Percentiles rank a stretch among this genome's conserved stretches.
Conservation (phyloP, 1,140 invertebrate genomes). For the Dreissena rostriformis region DNA sequence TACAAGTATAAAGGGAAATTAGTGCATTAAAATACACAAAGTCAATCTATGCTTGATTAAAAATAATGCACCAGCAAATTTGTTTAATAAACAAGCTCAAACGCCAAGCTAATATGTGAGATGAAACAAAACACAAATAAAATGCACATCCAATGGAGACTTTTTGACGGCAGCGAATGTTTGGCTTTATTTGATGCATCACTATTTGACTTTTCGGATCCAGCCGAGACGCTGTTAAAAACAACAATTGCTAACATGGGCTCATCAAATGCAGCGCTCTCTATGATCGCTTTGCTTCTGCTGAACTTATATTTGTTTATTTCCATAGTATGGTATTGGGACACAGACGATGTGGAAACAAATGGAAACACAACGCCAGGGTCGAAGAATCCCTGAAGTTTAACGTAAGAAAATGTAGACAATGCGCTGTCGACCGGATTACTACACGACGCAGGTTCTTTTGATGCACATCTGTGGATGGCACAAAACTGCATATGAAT, state of each 20-base stretch:
- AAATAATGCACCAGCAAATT: too few species aligned
- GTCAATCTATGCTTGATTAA: too few species aligned
- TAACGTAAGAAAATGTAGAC: slow-evolving; percentile 40
- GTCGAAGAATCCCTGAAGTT: slow-evolving; percentile 35
- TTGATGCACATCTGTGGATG: slow-evolving; percentile 10
- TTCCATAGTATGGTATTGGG: slow-evolving; percentile 20
- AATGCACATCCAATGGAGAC: too few species aligned
- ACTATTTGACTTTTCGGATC: neutral
- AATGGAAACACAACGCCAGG: slow-evolving; percentile 28
- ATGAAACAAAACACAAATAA: too few species aligned
- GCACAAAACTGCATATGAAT: slow-evolving; percentile 50
- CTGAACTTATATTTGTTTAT: slow-evolving; percentile 44
- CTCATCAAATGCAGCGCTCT: slow-evolving; percentile 28
- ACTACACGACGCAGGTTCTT: slow-evolving; percentile 8
- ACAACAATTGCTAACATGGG: slow-evolving; percentile 43
- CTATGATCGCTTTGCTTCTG: slow-evolving; percentile 31
- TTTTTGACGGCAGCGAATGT: too few species aligned
- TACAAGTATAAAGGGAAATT: too few species aligned
- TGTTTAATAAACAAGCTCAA: too few species aligned
- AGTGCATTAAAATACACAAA: too few species aligned
- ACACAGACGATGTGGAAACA: neutral
- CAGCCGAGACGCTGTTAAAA: slow-evolving; percentile 22
- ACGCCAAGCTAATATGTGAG: too few species aligned
- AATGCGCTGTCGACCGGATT: neutral
- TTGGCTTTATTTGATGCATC: neutral